Evolutionary conservation across 2,888 invertebrate species (phyloP), one percentile per base, ranked within the genome.

Genomic region (Cosmia pyralina): DNA sequence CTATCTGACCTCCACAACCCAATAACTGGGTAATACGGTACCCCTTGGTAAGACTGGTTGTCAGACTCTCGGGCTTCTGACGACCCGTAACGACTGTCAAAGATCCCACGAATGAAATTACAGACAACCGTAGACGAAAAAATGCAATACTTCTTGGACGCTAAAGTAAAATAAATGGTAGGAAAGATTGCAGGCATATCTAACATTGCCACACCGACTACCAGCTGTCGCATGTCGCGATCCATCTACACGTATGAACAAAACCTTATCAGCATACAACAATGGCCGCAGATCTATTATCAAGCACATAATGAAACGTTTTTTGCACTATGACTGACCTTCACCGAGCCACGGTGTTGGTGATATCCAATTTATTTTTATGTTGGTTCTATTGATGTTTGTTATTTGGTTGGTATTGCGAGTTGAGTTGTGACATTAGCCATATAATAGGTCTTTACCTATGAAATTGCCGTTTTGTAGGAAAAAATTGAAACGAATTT

Each of bases 201-300:
- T 41, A 62, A 57, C 44, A 44, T 44, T 8, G 22, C 22, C 4
- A 41, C 60, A 28, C 28, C 19, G 19, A n/a, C n/a, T 13, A 28
- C 50, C 3, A 69, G 22, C n/a, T 57, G 74, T 67, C 17, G 73
- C 41, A 69, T 44, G 67, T 76, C 53, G 28, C 57, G 3, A 34
- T n/a, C 7, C 15, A 75, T 75, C 72, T 68, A 67, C 70, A 83
- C 70, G 69, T 84, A 57, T 82, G 74, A 71, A 83, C 69, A 44
- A 15, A 69, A 50, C 81, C 78, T 79, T 71, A 69, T 72, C 75
- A 78, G 71, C 62, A 44, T 53, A 52, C 62, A 85, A 87, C 87
- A 87, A 87, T 86, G 65, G 87, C 48, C 22, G 53, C 34, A 69
- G 64, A 75, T 72, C 79, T 79, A 79, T 79, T 79, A 77, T 74